A percentile compares a stretch with the other conserved stretches of the same genome.
Evolutionary conservation across 2,888 invertebrate genomes (phyloP).

Genomic region (Dryobota labecula): DNA sequence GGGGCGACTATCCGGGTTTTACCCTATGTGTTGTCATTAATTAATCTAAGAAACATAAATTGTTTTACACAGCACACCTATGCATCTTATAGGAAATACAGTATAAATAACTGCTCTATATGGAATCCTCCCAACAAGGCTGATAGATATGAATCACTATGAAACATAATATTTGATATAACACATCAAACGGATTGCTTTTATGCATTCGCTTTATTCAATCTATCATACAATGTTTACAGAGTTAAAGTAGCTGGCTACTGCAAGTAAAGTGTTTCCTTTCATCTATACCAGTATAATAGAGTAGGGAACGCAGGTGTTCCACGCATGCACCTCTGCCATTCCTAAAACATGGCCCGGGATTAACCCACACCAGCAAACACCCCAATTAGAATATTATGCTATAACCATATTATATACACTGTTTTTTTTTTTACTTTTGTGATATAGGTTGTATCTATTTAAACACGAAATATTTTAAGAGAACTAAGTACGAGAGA

Average conservation of each 20-base stretch:
- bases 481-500: no score
- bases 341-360: no score
- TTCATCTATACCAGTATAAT: slow-evolving; percentile 49
- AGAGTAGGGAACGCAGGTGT: not conserved
- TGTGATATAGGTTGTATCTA: no score
- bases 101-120: slow-evolving; percentile 30
- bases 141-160: slow-evolving; percentile 41
- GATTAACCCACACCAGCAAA: no score
- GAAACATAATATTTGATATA: slow-evolving; percentile 56
- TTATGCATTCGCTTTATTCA: slow-evolving; percentile 42
- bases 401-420: no score
- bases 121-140: slow-evolving; percentile 25
- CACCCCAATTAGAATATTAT: no score
- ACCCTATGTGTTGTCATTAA: not conserved
- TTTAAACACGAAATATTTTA: no score
- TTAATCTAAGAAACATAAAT: slow-evolving; percentile 13
- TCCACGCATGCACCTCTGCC: not conserved
- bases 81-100: slow-evolving; percentile 18
- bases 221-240: slow-evolving; percentile 60
- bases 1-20: no score
- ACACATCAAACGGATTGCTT: slow-evolving; percentile 52
- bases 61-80: slow-evolving; percentile 49
- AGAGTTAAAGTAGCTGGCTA: slow-evolving; percentile 20
- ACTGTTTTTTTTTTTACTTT: no score
- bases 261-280: slow-evolving; percentile 41